Conservation (phyloP, 2,113 vertebrate species). For the Oceanodroma tethys region DNA sequence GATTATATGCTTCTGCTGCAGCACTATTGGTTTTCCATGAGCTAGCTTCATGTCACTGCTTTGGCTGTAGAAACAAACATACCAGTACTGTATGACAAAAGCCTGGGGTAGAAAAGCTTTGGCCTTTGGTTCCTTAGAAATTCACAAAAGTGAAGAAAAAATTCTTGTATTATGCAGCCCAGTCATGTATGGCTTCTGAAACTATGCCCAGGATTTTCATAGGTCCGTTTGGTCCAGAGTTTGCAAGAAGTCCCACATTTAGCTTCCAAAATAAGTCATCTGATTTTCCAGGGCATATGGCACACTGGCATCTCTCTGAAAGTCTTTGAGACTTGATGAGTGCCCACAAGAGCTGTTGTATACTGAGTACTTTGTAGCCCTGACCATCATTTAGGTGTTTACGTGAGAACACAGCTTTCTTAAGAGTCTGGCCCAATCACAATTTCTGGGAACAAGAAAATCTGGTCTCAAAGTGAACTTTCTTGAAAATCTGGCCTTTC, state of each 20-base stretch:
- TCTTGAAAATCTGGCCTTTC: background rate
- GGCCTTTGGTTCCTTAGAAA: background rate
- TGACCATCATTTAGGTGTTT: background rate
- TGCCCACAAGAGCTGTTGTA: background rate
- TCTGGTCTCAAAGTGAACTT: background rate
- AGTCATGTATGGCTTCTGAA: background rate
- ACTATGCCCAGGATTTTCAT: background rate
- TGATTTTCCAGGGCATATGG: background rate
- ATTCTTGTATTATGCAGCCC: background rate
- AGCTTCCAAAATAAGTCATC: background rate
- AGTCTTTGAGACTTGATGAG: background rate
- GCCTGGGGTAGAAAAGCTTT: background rate
- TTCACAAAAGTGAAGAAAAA: background rate
- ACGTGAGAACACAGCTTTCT: background rate
- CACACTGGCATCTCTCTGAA: background rate
- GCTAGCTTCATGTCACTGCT: background rate
- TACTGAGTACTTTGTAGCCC: background rate
- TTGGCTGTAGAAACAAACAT: background rate
- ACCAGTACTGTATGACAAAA: background rate
- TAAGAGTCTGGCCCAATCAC: background rate
- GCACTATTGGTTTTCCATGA: background rate
- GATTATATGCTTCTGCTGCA: background rate
- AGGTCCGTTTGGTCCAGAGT: background rate
- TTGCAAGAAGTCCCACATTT: background rate
- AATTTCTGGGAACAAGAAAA: background rate